Conservation (phyloP, 2,113 vertebrate species). For the Monarcha castaneiventris region DNA sequence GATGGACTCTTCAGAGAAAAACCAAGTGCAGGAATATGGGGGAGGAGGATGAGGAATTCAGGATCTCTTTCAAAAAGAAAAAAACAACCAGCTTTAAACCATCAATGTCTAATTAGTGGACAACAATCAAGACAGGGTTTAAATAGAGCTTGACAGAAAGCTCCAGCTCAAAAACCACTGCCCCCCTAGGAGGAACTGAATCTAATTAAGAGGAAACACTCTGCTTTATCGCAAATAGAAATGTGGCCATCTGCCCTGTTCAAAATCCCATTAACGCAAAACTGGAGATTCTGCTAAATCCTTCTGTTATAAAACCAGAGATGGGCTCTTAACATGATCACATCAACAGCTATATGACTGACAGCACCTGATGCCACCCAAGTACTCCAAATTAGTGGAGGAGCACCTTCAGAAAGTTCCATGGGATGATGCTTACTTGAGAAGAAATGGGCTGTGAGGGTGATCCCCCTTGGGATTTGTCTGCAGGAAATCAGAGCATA, state of each 20-base stretch:
- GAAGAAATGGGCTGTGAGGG: neutral
- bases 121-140: constrained; percentile 40
- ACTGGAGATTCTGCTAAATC: constrained; percentile 40
- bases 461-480: neutral
- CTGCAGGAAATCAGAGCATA: neutral
- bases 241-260: constrained; percentile 52
- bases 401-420: neutral
- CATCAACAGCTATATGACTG: neutral
- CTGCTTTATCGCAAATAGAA: constrained; percentile 19
- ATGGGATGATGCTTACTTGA: neutral
- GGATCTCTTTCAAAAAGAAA: neutral
- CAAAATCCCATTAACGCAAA: constrained; percentile 32
- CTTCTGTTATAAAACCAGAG: constrained; percentile 48
- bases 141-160: constrained; percentile 56
- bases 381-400: neutral
- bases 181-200: constrained; percentile 23
- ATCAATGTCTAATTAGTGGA: constrained; percentile 51
- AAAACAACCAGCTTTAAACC: neutral
- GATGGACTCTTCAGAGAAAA: neutral
- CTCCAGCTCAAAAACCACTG: constrained; percentile 41
- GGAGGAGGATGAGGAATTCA: neutral
- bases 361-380: neutral
- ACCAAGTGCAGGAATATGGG: neutral
- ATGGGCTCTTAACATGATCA: neutral
- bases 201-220: constrained; percentile 60